Percentiles rank a stretch among this genome's conserved stretches.
These are phyloP conservation scores for Molothrus aeneus DNA, from an alignment of 2,797 vertebrate genomes.

Conservation along the genomic window DNA sequence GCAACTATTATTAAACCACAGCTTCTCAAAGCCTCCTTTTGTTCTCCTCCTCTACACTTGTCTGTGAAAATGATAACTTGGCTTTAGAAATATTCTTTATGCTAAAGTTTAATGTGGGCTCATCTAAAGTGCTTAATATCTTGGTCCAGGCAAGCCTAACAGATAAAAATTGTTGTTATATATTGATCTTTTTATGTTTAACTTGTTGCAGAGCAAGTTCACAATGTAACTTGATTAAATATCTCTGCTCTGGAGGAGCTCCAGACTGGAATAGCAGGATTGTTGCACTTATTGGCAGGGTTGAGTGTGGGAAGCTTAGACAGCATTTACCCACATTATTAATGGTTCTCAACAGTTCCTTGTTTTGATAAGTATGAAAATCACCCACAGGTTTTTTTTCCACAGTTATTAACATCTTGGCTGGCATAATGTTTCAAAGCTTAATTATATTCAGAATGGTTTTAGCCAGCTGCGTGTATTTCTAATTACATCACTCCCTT, in stretches of 20 bases:
- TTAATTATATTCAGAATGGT: conserved; percentile 48
- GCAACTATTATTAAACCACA: not conserved
- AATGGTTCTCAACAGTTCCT: conserved; percentile 61
- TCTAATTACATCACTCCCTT: conserved; percentile 15
- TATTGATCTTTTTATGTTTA: conserved; percentile 53
- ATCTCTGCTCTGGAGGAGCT: conserved; percentile 35
- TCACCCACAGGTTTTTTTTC: conserved; percentile 9
- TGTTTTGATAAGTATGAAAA: conserved; percentile 71
- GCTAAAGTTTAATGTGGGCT: not conserved
- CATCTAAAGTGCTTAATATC: not conserved
- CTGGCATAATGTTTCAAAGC: conserved; percentile 48
- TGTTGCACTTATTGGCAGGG: conserved; percentile 41
- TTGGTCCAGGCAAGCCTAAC: not conserved
- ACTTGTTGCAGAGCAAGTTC: conserved; percentile 48
- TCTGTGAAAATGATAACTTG: not conserved
- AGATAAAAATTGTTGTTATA: conserved; percentile 23
- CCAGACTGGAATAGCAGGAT: conserved; percentile 64
- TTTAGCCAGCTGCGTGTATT: conserved; percentile 11
- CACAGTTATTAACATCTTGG: conserved; percentile 31
- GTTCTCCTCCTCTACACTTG: fast-evolving
- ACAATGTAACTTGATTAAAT: conserved; percentile 26
- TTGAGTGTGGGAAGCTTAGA: conserved; percentile 68
- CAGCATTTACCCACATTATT: conserved; percentile 60
- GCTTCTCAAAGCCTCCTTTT: not conserved
- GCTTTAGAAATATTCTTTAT: not conserved